Evolutionary conservation across 2,797 vertebrate species (phyloP).

Genomic region (Furcifer pardalis): DNA sequence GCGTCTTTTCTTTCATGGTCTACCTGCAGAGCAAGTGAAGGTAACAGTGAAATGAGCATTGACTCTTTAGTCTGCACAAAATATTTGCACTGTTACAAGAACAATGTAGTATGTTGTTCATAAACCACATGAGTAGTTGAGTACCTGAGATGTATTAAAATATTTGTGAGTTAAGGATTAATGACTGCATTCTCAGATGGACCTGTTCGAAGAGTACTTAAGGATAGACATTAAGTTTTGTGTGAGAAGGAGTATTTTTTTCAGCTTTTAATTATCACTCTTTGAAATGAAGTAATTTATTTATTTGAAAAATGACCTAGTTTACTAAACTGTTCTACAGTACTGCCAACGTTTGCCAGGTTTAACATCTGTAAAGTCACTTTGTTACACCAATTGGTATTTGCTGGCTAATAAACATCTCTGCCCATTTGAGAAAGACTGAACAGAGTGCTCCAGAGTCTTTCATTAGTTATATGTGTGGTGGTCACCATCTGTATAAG

Average conservation of each 20-base stretch:
- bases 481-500: neutral
- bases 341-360: neutral
- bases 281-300: constrained; percentile 19
- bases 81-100: neutral
- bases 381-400: constrained; percentile 26
- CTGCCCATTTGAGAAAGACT: neutral
- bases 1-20: too few species aligned
- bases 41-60: neutral
- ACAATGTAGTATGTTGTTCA: too few species aligned
- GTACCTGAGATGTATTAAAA: neutral
- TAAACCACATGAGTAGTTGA: too few species aligned
- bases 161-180: neutral
- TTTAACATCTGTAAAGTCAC: neutral
- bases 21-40: too few species aligned
- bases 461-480: neutral
- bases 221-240: neutral
- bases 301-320: neutral
- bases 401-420: neutral
- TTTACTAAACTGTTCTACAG: constrained; percentile 1
- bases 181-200: neutral
- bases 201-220: neutral
- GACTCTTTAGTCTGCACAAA: neutral
- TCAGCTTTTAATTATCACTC: neutral
- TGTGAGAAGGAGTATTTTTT: neutral
- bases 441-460: neutral